phyloP scores from a whole-genome alignment of 2,113 vertebrate species.

The Lasiurus cinereus region DNA sequence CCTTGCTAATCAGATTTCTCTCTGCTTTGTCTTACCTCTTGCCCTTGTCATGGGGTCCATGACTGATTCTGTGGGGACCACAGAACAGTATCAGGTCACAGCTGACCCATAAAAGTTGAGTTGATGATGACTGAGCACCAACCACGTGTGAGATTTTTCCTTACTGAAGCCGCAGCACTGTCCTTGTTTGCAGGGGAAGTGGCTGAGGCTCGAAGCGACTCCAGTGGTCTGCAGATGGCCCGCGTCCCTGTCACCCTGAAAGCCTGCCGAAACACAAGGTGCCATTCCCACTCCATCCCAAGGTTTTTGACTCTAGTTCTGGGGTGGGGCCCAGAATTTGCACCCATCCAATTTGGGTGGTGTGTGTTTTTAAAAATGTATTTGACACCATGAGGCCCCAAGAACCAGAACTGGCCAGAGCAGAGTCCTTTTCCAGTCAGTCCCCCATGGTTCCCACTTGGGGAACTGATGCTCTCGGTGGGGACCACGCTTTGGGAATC shows the following conservation, averaged over 20 bases:
- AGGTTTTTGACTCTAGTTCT: not conserved
- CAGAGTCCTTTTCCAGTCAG: not conserved
- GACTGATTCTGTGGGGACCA: not conserved
- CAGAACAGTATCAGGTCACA: not conserved
- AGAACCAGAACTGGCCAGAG: not conserved
- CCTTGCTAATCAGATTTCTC: not conserved
- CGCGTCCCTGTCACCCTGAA: accelerated
- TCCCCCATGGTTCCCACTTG: not conserved
- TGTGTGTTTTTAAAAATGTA: not conserved
- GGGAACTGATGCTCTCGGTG: too few relatives aligned
- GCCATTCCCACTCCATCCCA: too few relatives aligned
- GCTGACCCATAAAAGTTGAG: not conserved
- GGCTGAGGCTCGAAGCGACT: not conserved
- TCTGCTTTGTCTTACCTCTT: not conserved
- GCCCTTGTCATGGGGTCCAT: not conserved
- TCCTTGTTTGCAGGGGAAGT: not conserved
- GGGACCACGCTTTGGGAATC: too few relatives aligned
- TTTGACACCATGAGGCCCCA: not conserved
- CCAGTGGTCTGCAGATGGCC: not conserved
- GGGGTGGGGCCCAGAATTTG: not conserved
- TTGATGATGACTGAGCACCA: not conserved
- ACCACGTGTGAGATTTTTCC: too few relatives aligned
- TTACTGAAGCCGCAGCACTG: too few relatives aligned
- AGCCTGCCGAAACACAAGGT: not conserved
- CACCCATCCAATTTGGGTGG: not conserved